These are phyloP conservation scores for Peromyscus nudipes DNA, from an alignment of 2,797 vertebrate genomes.

Conservation along the genomic window DNA sequence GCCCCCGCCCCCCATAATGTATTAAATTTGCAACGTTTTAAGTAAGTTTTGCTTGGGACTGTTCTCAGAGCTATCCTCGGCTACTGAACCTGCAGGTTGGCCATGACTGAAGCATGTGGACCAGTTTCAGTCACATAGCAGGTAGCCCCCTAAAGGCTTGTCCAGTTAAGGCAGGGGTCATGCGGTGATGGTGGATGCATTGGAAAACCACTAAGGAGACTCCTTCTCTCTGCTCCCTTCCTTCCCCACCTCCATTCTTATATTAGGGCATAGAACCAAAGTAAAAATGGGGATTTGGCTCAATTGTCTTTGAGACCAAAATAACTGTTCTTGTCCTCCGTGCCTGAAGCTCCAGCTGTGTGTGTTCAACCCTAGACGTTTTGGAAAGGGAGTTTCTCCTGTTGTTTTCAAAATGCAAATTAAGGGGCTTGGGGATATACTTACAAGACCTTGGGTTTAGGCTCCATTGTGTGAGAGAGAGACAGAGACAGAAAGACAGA, in stretches of 20 bases:
- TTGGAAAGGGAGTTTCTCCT: background rate
- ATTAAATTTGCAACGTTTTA: background rate
- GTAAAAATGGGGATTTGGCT: background rate
- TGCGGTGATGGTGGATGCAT: rapidly evolving
- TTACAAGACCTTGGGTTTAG: background rate
- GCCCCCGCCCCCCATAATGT: too few species aligned
- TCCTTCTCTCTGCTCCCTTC: too few species aligned
- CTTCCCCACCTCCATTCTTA: too few species aligned
- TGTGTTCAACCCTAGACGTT: background rate
- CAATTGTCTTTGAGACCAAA: background rate
- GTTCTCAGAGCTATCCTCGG: background rate
- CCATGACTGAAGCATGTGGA: rapidly evolving
- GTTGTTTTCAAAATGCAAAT: background rate
- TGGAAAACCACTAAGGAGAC: background rate
- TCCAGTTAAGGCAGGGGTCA: background rate
- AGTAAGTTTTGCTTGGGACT: background rate
- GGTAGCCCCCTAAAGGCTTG: background rate
- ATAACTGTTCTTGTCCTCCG: background rate
- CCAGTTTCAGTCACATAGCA: background rate
- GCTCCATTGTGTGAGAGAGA: background rate
- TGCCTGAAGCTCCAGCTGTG: background rate
- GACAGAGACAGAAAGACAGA: too few species aligned
- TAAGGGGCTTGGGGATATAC: background rate
- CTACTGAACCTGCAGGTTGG: background rate
- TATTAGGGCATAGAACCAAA: background rate